Evolutionary conservation across 2,797 vertebrate species (phyloP).

Genomic region (Bufotes viridis): DNA sequence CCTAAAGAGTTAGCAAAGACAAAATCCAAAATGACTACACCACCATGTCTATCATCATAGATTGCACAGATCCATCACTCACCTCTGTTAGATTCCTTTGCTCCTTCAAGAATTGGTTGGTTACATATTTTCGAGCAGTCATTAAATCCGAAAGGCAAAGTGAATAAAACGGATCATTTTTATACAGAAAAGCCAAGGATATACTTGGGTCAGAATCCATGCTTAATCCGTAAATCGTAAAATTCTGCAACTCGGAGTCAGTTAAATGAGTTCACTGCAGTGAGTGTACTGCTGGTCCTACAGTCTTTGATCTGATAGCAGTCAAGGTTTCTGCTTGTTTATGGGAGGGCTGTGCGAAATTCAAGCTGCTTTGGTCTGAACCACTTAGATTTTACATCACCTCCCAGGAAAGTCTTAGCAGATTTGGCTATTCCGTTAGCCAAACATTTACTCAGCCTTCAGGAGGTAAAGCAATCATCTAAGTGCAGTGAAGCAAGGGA

Average conservation of each 20-base stretch:
- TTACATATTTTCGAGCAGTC: constrained; percentile 65
- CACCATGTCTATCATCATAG: neutral
- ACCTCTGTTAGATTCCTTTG: constrained; percentile 68
- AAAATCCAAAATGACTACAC: neutral
- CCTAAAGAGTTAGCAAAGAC: neutral
- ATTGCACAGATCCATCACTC: neutral
- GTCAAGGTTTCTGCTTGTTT: constrained; percentile 7
- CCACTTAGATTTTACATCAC: constrained; percentile 8
- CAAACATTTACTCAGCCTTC: constrained; percentile 57
- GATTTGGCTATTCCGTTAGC: constrained; percentile 16
- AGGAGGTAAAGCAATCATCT: constrained; percentile 48
- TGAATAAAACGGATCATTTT: constrained; percentile 69
- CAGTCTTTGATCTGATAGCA: neutral
- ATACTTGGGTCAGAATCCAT: constrained; percentile 61
- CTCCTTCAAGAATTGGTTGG: constrained; percentile 68
- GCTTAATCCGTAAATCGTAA: neutral
- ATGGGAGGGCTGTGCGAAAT: constrained; percentile 11
- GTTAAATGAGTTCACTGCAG: neutral
- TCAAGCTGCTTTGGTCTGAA: constrained; percentile 14
- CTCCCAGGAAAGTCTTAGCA: constrained; percentile 23
- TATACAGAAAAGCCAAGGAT: constrained; percentile 64
- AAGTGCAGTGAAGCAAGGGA: constrained; percentile 45
- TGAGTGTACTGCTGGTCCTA: neutral
- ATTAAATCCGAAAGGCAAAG: constrained; percentile 68
- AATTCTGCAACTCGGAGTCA: neutral